A percentile compares a stretch with the other conserved stretches of the same genome.
phyloP scores from a whole-genome alignment of 2,797 vertebrate genomes.

The Rhinoraja longicauda region DNA sequence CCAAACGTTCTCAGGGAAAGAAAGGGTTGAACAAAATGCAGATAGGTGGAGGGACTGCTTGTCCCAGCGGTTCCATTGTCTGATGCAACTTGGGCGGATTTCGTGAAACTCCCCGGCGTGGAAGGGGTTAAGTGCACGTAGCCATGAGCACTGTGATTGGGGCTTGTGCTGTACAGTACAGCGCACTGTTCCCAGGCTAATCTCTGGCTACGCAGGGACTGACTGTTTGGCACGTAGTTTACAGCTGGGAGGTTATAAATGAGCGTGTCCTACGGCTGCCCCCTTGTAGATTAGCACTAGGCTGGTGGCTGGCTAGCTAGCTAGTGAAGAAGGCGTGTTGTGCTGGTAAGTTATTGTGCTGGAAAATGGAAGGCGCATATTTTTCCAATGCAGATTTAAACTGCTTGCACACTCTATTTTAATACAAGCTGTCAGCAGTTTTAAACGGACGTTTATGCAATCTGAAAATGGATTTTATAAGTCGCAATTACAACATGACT shows the following conservation, averaged over 20 bases:
- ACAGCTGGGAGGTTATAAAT: conserved; percentile 33
- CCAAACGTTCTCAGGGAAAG: no score
- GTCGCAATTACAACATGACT: neutral
- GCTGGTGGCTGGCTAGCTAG: conserved; percentile 36
- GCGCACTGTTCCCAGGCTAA: neutral
- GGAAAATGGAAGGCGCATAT: no score
- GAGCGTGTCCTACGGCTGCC: neutral
- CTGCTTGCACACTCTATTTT: neutral
- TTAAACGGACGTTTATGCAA: no score
- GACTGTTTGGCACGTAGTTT: conserved; percentile 14
- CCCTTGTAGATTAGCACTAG: conserved; percentile 3
- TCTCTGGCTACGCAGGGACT: neutral
- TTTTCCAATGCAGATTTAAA: neutral
- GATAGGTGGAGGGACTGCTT: neutral
- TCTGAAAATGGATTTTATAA: neutral
- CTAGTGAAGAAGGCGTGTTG: conserved; percentile 35
- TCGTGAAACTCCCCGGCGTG: neutral
- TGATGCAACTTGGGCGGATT: conserved; percentile 5
- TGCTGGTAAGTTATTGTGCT: neutral
- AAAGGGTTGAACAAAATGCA: neutral
- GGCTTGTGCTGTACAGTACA: no score
- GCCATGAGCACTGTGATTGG: neutral
- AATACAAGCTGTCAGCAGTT: no score
- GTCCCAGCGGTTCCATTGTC: no score
- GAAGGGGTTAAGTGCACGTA: neutral